Conservation (phyloP, 2,888 invertebrate species). For the Busseola fusca region DNA sequence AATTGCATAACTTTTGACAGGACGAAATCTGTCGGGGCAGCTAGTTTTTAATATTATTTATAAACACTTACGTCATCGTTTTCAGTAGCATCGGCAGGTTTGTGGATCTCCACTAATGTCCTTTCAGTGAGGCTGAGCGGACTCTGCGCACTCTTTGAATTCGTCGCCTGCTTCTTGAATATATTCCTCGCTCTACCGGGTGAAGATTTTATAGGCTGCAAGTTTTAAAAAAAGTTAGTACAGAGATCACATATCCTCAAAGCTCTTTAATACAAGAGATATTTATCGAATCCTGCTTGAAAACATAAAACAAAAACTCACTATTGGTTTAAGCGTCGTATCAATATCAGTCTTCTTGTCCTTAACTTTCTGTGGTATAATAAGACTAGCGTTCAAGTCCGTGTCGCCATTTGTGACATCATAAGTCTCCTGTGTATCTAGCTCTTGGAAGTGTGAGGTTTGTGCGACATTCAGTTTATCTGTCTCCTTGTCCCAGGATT, state of each 20-base stretch:
- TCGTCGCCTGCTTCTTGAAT: constrained; percentile 85
- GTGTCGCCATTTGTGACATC: constrained; percentile 78
- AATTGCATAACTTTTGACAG: too few relatives aligned
- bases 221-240: neutral
- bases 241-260: neutral
- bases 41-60: too few relatives aligned
- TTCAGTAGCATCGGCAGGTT: constrained; percentile 68
- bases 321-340: constrained; percentile 82
- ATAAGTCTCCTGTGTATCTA: constrained; percentile 82
- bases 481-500: constrained; percentile 77
- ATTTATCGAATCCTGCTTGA: neutral
- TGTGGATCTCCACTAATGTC: constrained; percentile 78
- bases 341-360: constrained; percentile 77
- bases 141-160: constrained; percentile 73
- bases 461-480: constrained; percentile 76
- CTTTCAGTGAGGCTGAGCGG: constrained; percentile 83
- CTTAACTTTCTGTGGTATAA: constrained; percentile 80
- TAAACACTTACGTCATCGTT: constrained; percentile 78
- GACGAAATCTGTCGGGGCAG: too few relatives aligned
- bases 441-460: constrained; percentile 77
- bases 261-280: neutral
- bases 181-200: constrained; percentile 84
- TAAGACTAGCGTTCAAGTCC: constrained; percentile 81
- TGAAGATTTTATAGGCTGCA: constrained; percentile 83
- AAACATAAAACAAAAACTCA: constrained; percentile 64